A percentile compares a stretch with the other conserved stretches of the same genome.
phyloP scores from a whole-genome alignment of 1,140 invertebrate genomes.

The Eurosta solidaginis region DNA sequence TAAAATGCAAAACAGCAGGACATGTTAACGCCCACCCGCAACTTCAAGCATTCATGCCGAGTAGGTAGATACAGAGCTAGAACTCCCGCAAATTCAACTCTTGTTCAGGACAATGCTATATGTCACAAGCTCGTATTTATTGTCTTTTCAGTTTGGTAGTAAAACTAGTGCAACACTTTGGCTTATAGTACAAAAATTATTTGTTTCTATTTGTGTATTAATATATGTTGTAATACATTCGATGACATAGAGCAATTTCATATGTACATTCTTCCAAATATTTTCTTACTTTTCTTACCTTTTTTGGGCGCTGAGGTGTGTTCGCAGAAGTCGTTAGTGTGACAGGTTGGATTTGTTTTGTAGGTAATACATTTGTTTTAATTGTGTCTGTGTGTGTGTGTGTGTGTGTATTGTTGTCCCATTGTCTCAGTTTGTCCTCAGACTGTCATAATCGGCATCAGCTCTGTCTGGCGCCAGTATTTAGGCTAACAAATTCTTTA shows the following conservation, averaged over 20 bases:
- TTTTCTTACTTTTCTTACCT: background rate
- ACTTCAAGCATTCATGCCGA: background rate
- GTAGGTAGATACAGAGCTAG: too few relatives aligned
- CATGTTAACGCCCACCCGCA: constrained; percentile 14
- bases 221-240: background rate
- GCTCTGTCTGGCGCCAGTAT: constrained; percentile 58
- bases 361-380: background rate
- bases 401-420: constrained; percentile 37
- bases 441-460: constrained; percentile 59
- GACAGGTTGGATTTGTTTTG: constrained; percentile 45
- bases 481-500: constrained; percentile 56
- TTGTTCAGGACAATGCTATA: background rate
- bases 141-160: background rate
- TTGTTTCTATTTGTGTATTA: background rate
- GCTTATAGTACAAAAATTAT: background rate
- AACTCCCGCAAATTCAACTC: constrained; percentile 2
- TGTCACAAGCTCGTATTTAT: background rate
- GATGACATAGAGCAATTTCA: background rate
- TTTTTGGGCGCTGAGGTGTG: constrained; percentile 41
- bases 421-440: constrained; percentile 46
- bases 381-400: background rate
- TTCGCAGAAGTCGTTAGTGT: constrained; percentile 59
- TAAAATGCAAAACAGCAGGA: background rate
- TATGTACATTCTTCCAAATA: background rate
- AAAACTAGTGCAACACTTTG: constrained; percentile 23